phyloP scores from a whole-genome alignment of 2,888 invertebrate species.

The Luperina nickerlii region DNA sequence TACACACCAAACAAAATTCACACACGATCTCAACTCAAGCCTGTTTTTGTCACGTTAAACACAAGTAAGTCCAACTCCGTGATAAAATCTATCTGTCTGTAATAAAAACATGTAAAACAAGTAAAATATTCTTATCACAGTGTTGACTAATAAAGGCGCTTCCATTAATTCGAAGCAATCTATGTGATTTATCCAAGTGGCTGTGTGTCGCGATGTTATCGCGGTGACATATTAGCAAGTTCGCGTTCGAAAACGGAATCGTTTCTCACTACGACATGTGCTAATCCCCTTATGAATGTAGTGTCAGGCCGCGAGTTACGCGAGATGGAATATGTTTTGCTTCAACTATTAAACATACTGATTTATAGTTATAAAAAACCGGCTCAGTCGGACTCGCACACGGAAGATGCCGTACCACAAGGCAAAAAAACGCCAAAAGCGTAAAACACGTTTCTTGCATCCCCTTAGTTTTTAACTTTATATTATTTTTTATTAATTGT shows the following conservation, averaged over 20 bases:
- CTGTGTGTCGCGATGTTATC: slow-evolving; percentile 61
- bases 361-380: slow-evolving; percentile 14
- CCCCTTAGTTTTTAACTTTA: no score
- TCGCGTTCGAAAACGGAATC: slow-evolving; percentile 48
- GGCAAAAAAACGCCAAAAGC: not conserved
- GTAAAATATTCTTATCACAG: slow-evolving; percentile 39
- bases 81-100: slow-evolving; percentile 47
- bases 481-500: not conserved
- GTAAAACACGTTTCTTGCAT: not conserved
- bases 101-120: slow-evolving; percentile 60
- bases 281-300: slow-evolving; percentile 54
- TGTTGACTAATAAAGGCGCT: slow-evolving; percentile 58
- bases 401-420: not conserved
- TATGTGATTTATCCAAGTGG: slow-evolving; percentile 60
- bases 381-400: not conserved
- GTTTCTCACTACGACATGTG: slow-evolving; percentile 61
- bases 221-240: slow-evolving; percentile 66
- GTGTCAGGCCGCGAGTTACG: slow-evolving; percentile 32
- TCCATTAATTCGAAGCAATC: slow-evolving; percentile 58
- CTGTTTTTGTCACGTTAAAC: slow-evolving; percentile 39
- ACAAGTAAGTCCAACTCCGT: slow-evolving; percentile 8
- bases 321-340: slow-evolving; percentile 9
- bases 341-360: slow-evolving; percentile 10
- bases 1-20: not conserved
- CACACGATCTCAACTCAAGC: not conserved